A percentile compares a stretch with the other conserved stretches of the same genome.
These are phyloP conservation scores for Toxotes chatareus DNA, from an alignment of 2,113 vertebrate genomes.

Conservation along the genomic window DNA sequence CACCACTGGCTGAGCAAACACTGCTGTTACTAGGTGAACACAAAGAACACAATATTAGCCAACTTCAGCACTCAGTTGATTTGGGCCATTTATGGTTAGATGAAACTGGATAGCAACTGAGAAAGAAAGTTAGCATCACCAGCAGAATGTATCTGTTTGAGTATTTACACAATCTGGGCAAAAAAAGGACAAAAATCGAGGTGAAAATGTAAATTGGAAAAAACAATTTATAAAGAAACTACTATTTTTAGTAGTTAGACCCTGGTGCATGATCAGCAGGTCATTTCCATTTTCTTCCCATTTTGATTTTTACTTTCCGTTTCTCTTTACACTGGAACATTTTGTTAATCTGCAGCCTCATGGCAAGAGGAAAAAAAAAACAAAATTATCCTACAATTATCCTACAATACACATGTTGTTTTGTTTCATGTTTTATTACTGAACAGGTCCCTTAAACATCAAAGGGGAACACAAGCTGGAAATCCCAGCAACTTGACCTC, in stretches of 20 bases:
- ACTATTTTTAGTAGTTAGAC: background rate
- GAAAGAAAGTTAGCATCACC: too few species aligned
- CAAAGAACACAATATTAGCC: too few species aligned
- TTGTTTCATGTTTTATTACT: constrained; percentile 7
- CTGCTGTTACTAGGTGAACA: too few species aligned
- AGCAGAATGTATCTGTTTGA: too few species aligned
- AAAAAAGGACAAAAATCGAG: background rate
- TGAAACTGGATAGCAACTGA: too few species aligned
- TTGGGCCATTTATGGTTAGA: too few species aligned
- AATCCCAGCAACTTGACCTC: constrained; percentile 55
- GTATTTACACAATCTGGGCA: too few species aligned
- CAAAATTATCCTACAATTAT: too few species aligned
- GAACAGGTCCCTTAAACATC: constrained; percentile 17
- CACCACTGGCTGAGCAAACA: too few species aligned
- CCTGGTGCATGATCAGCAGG: background rate
- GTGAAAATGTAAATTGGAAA: background rate
- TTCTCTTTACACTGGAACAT: background rate
- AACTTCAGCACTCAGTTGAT: too few species aligned
- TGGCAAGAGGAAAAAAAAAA: too few species aligned
- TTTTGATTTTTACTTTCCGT: background rate
- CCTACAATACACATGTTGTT: background rate
- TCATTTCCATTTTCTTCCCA: background rate
- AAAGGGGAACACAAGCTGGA: constrained; percentile 17
- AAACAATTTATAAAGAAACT: background rate
- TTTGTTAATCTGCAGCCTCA: background rate